These are phyloP conservation scores for Eueremaeus valkanovi DNA, from an alignment of 2,888 invertebrate species.

Conservation along the genomic window DNA sequence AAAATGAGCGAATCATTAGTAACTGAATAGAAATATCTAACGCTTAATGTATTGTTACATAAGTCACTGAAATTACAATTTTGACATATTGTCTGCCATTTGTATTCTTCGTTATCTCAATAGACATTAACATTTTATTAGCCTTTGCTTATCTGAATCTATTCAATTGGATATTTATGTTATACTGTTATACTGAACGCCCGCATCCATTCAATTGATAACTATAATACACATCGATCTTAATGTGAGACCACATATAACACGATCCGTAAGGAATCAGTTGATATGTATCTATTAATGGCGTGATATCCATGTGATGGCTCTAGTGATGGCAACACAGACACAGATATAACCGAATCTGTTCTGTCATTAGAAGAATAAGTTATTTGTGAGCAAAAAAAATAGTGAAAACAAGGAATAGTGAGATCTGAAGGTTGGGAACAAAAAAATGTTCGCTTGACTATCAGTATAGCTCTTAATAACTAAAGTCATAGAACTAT, in stretches of 20 bases:
- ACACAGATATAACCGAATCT: background rate
- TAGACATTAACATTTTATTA: constrained; percentile 10
- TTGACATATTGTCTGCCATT: constrained; percentile 4
- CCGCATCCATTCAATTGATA: constrained; percentile 12
- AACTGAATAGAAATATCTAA: background rate
- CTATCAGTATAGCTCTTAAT: background rate
- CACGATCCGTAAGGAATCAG: background rate
- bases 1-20: no score
- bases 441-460: no score
- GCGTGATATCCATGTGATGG: background rate
- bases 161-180: background rate
- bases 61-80: background rate
- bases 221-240: constrained; percentile 19
- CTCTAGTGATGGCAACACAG: background rate
- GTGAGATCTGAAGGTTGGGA: no score
- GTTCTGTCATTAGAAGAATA: background rate
- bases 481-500: background rate
- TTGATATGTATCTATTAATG: constrained; percentile 8
- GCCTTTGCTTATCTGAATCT: constrained; percentile 14
- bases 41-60: background rate
- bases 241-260: constrained; percentile 17
- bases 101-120: constrained; percentile 4
- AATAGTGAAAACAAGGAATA: no score
- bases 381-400: no score
- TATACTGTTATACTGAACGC: background rate